A percentile compares a stretch with the other conserved stretches of the same genome.
phyloP scores from a whole-genome alignment of 2,888 invertebrate species.

The Craniophora ligustri region DNA sequence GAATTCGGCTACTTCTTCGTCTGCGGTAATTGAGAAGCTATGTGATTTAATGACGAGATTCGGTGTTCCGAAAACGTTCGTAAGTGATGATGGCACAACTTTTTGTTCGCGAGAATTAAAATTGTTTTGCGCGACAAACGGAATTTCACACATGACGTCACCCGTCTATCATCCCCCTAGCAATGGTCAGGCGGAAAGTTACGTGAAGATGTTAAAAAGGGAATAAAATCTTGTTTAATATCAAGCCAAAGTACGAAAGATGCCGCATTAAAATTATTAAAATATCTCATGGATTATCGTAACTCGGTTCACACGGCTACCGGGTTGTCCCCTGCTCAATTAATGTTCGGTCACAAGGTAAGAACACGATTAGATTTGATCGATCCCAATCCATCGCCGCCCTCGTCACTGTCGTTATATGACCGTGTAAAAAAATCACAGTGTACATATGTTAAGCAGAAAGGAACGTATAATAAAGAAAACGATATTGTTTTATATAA shows the following conservation, averaged over 20 bases:
- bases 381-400: not conserved
- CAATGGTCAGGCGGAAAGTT: not conserved
- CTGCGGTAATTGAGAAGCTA: not conserved
- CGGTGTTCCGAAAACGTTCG: constrained; percentile 22
- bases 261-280: not conserved
- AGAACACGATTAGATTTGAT: not conserved
- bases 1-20: constrained; percentile 1
- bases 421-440: not conserved
- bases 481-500: not conserved
- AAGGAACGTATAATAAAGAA: not conserved
- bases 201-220: not conserved
- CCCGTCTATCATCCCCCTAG: not conserved
- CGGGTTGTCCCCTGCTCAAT: not conserved
- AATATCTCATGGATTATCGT: constrained; percentile 4
- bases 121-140: constrained; percentile 1
- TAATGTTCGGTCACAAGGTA: not conserved
- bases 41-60: not conserved
- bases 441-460: not conserved
- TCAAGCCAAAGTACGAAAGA: not conserved
- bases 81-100: constrained; percentile 42
- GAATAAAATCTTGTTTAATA: constrained; percentile 2
- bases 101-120: constrained; percentile 7
- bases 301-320: not conserved
- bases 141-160: not conserved
- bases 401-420: not conserved